phyloP scores from a whole-genome alignment of 2,888 invertebrate genomes.

The Mimas tiliae region DNA sequence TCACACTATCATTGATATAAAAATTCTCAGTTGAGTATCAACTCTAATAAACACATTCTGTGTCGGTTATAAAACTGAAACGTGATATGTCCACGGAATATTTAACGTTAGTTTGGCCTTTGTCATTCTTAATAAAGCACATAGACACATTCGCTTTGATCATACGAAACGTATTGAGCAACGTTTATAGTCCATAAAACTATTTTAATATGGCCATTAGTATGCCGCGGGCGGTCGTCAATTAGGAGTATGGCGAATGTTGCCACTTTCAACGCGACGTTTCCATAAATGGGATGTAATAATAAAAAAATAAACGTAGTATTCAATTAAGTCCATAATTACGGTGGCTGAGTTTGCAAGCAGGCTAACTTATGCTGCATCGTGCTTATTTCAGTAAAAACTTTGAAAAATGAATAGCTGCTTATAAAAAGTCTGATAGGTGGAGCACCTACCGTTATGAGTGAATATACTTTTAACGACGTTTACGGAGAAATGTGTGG shows the following conservation, averaged over 20 bases:
- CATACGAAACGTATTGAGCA: constrained; percentile 35
- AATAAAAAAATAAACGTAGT: constrained; percentile 32
- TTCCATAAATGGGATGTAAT: constrained; percentile 42
- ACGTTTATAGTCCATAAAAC: constrained; percentile 73
- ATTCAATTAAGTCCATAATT: constrained; percentile 27
- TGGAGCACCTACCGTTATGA: not conserved
- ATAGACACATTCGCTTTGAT: constrained; percentile 25
- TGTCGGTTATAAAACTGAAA: constrained; percentile 12
- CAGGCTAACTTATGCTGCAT: not conserved
- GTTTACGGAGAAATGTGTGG: not conserved
- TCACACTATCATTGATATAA: not conserved
- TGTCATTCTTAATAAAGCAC: constrained; percentile 27
- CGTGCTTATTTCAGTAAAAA: too few species aligned
- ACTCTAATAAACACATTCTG: not conserved
- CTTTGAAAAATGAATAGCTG: too few species aligned
- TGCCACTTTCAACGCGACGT: constrained; percentile 46
- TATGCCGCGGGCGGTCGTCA: constrained; percentile 71
- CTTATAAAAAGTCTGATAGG: not conserved
- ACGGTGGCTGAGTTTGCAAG: not conserved
- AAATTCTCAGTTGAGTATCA: not conserved
- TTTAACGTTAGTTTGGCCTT: constrained; percentile 19
- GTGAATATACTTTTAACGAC: constrained; percentile 2
- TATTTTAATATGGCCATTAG: constrained; percentile 77
- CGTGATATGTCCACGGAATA: constrained; percentile 8
- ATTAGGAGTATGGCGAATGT: constrained; percentile 63